Evolutionary conservation across 1,140 invertebrate species (phyloP).

Genomic region (Drosophila willistoni): DNA sequence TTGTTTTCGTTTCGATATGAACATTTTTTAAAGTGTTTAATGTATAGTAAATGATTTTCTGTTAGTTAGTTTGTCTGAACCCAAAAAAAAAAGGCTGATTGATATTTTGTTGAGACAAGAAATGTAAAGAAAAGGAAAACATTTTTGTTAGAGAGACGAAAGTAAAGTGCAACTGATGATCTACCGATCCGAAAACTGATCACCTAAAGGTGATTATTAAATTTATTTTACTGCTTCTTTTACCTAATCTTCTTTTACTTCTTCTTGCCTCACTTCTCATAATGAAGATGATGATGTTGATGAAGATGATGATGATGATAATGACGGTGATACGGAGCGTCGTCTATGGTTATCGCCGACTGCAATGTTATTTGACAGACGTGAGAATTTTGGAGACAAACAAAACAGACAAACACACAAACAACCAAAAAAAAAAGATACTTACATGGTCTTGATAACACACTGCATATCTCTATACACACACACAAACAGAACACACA

Average conservation of each 20-base stretch:
- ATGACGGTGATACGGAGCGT: constrained; percentile 32
- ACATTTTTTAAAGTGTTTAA: too few relatives aligned
- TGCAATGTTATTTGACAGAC: constrained; percentile 63
- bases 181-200: background rate
- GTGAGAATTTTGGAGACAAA: constrained; percentile 77
- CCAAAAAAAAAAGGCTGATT: too few relatives aligned
- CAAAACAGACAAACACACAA: constrained; percentile 44
- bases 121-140: constrained; percentile 1
- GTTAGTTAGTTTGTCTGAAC: background rate
- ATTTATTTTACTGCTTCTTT: constrained; percentile 2
- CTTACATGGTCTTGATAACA: constrained; percentile 58
- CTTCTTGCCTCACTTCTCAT: constrained; percentile 19
- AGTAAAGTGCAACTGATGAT: constrained; percentile 8
- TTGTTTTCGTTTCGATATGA: too few relatives aligned
- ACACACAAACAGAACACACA: constrained; percentile 25
- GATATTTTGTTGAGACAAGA: background rate
- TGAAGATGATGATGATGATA: constrained; percentile 37
- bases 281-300: constrained; percentile 44
- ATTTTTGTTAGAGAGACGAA: background rate
- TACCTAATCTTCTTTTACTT: background rate
- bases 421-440: constrained; percentile 12
- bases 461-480: constrained; percentile 46
- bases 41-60: background rate
- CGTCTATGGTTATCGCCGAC: constrained; percentile 28
- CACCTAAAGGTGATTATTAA: constrained; percentile 1